Conservation (phyloP, 2,797 vertebrate genomes). For the Cephalopachus bancanus region DNA sequence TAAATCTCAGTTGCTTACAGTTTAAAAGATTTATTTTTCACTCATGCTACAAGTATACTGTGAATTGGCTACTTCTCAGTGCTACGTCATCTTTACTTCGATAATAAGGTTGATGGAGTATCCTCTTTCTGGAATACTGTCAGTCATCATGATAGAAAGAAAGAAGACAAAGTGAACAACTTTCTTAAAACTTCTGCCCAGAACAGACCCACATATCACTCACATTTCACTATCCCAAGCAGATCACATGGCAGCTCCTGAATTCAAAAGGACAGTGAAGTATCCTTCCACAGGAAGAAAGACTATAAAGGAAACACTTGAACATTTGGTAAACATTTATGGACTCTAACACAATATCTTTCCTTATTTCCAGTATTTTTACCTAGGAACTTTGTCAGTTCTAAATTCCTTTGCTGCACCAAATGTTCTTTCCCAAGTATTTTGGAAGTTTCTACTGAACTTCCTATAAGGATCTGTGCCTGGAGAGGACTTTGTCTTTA, state of each 20-base stretch:
- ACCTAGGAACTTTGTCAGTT: background rate
- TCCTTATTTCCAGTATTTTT: background rate
- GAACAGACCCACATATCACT: background rate
- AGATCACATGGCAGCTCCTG: background rate
- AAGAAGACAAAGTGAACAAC: background rate
- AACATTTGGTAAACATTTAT: background rate
- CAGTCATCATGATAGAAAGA: background rate
- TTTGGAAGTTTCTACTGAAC: background rate
- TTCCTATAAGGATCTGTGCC: background rate
- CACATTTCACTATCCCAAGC: background rate
- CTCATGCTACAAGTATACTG: background rate
- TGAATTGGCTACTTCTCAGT: background rate
- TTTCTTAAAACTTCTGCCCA: background rate
- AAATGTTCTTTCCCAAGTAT: background rate
- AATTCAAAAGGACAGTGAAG: background rate
- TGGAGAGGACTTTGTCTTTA: background rate
- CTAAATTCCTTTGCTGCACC: background rate
- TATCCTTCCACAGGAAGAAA: background rate
- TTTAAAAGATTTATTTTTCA: background rate
- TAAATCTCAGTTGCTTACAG: background rate
- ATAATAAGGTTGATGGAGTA: background rate
- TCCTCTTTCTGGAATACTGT: background rate
- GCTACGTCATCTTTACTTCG: background rate
- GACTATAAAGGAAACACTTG: background rate
- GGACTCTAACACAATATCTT: background rate